Evolutionary conservation across 2,797 vertebrate species (phyloP).

Genomic region (Tapirus indicus): DNA sequence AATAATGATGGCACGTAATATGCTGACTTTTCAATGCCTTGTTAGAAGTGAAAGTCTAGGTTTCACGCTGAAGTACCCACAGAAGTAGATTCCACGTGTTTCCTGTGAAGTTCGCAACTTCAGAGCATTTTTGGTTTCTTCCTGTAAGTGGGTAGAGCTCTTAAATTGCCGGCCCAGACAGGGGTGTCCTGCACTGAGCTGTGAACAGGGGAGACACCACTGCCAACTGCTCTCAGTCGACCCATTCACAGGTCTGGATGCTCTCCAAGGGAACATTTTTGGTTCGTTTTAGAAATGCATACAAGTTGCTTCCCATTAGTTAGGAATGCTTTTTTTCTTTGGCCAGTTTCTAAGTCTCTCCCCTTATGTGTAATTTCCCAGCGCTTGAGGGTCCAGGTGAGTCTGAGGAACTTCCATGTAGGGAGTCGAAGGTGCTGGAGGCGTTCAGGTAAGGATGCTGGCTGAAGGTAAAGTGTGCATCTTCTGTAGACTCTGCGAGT

Average conservation of each 20-base stretch:
- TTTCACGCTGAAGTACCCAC: neutral
- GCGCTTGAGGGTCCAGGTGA: constrained; percentile 54
- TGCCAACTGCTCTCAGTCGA: constrained; percentile 5
- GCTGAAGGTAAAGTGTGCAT: constrained; percentile 41
- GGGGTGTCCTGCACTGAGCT: neutral
- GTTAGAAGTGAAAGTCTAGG: neutral
- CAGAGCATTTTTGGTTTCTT: neutral
- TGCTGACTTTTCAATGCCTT: neutral
- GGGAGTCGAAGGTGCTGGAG: constrained; percentile 75
- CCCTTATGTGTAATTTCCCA: neutral
- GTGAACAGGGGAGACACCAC: too few relatives aligned
- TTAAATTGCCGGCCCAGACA: neutral
- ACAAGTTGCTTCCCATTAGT: constrained; percentile 80
- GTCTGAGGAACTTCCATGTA: constrained; percentile 75
- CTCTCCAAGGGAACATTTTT: constrained; percentile 69
- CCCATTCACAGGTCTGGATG: constrained; percentile 73
- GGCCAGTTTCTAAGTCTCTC: constrained; percentile 75
- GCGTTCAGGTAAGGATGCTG: neutral
- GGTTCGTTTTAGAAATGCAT: constrained; percentile 76
- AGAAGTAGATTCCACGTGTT: neutral
- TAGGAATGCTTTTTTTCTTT: constrained; percentile 84
- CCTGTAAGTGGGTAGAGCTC: fast-evolving
- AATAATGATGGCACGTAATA: fast-evolving
- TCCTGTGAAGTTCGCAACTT: too few relatives aligned
- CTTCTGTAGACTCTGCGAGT: constrained; percentile 70